phyloP scores from a whole-genome alignment of 2,113 vertebrate genomes.

The Nothocercus nigrocapillus region DNA sequence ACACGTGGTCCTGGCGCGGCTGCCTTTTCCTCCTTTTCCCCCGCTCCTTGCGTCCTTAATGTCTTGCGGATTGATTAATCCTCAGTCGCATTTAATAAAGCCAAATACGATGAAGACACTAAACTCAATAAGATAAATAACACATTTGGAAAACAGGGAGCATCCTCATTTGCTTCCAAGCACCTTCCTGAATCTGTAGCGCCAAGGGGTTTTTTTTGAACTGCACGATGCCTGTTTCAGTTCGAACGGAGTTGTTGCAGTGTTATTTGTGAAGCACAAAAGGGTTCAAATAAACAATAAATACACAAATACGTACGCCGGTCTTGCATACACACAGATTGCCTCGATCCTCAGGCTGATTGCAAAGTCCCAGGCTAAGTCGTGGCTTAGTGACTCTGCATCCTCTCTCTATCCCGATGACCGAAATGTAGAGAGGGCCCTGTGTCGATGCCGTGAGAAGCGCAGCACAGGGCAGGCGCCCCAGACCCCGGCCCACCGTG shows the following conservation, averaged over 20 bases:
- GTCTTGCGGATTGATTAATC: neutral
- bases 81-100: neutral
- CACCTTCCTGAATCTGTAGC: neutral
- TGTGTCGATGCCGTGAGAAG: neutral
- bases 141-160: neutral
- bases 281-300: neutral
- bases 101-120: neutral
- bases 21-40: neutral
- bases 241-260: neutral
- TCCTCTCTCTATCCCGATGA: neutral
- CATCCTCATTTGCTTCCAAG: neutral
- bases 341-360: neutral
- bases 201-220: neutral
- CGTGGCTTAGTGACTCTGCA: neutral
- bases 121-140: neutral
- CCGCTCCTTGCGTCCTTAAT: neutral
- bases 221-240: neutral
- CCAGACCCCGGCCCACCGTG: too few relatives aligned
- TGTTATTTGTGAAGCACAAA: neutral
- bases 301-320: neutral
- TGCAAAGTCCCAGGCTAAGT: neutral
- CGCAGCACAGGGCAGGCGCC: neutral
- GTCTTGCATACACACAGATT: neutral
- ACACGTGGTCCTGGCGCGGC: neutral
- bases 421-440: neutral